phyloP scores from a whole-genome alignment of 2,888 invertebrate genomes.

The Netelia melanura region DNA sequence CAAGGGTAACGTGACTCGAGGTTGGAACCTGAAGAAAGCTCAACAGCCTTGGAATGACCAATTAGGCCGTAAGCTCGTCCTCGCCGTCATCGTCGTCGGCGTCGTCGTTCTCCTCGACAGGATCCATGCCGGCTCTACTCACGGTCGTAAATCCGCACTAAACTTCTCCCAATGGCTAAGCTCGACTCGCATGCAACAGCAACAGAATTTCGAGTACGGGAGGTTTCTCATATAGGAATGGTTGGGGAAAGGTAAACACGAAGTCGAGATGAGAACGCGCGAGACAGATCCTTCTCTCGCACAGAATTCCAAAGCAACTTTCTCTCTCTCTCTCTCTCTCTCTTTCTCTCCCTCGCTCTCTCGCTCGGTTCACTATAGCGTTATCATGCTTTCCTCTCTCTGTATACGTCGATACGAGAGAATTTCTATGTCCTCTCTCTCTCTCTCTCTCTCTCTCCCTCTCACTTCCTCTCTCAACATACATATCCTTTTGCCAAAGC shows the following conservation, averaged over 20 bases:
- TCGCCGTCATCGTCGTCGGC: neutral
- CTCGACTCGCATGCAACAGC: slow-evolving; percentile 2
- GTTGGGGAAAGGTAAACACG: slow-evolving; percentile 58
- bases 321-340: slow-evolving; percentile 27
- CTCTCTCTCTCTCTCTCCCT: neutral
- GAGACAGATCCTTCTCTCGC: slow-evolving; percentile 60
- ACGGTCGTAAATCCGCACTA: slow-evolving; percentile 34
- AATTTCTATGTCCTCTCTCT: slow-evolving; percentile 4
- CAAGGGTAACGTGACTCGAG: neutral
- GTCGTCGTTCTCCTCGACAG: slow-evolving; percentile 26
- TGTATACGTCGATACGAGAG: slow-evolving; percentile 41
- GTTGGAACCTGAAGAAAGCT: neutral
- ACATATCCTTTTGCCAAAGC: slow-evolving; percentile 12
- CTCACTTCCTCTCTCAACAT: neutral
- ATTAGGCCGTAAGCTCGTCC: neutral
- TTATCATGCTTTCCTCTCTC: slow-evolving; percentile 12
- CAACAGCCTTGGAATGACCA: neutral
- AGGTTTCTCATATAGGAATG: slow-evolving; percentile 26
- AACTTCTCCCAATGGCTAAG: slow-evolving; percentile 22
- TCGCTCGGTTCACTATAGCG: neutral
- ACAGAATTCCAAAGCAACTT: slow-evolving; percentile 46
- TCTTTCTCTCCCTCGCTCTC: neutral
- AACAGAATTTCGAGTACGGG: slow-evolving; percentile 27
- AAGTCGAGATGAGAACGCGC: slow-evolving; percentile 60
- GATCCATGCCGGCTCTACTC: slow-evolving; percentile 19